Evolutionary conservation across 64 coral and sea anemone genomes (phyloP).

Genomic region (Montipora foliosa): DNA sequence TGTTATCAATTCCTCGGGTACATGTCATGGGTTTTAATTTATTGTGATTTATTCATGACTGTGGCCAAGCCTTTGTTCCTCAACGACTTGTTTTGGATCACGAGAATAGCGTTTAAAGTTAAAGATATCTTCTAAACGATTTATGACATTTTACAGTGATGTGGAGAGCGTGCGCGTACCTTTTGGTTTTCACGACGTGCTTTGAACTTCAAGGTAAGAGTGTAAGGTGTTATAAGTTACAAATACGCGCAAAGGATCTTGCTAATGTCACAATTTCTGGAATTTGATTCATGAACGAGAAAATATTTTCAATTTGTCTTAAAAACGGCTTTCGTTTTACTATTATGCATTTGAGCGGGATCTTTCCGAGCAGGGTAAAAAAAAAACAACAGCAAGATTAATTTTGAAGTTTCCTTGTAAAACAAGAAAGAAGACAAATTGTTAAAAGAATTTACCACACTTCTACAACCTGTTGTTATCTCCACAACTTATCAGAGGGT

Average conservation of each 20-base stretch:
- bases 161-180: conserved; percentile 39
- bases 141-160: conserved; percentile 44
- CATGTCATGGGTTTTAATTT: conserved; percentile 76
- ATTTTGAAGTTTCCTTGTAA: background rate
- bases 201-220: conserved; percentile 68
- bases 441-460: background rate
- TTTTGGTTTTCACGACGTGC: conserved; percentile 36
- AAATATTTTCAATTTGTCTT: no score
- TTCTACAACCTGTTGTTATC: conserved; percentile 47
- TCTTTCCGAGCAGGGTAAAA: background rate
- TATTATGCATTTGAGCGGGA: no score
- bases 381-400: no score
- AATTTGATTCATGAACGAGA: background rate
- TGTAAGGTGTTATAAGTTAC: background rate
- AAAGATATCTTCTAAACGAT: conserved; percentile 38
- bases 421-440: background rate
- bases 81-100: conserved; percentile 44
- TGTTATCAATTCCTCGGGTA: conserved; percentile 91
- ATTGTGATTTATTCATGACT: conserved; percentile 88
- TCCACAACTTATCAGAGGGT: conserved; percentile 5
- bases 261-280: background rate
- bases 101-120: conserved; percentile 19
- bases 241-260: conserved; percentile 8
- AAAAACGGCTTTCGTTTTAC: background rate
- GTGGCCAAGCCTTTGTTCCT: conserved; percentile 60